phyloP scores from a whole-genome alignment of 1,140 invertebrate species.

The Alviniconcha marisindica region DNA sequence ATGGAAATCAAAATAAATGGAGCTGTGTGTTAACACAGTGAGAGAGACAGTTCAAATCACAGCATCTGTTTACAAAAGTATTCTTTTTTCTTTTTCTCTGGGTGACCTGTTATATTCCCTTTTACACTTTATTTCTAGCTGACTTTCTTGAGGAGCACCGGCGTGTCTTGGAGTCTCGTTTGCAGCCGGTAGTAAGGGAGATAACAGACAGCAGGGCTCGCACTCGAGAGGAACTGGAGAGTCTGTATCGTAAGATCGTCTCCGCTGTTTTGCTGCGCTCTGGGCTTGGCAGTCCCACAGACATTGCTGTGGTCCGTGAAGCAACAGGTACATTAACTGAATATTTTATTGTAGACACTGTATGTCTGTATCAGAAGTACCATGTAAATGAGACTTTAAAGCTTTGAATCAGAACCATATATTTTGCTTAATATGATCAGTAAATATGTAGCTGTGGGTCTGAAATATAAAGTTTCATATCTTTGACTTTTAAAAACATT shows the following conservation, averaged over 20 bases:
- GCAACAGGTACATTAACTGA: slow-evolving; percentile 72
- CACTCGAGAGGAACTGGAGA: slow-evolving; percentile 75
- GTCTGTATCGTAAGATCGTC: slow-evolving; percentile 76
- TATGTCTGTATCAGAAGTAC: no score
- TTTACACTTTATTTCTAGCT: slow-evolving; percentile 61
- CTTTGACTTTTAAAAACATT: no score
- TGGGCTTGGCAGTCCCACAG: slow-evolving; percentile 76
- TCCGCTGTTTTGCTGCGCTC: slow-evolving; percentile 75
- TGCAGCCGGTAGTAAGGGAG: slow-evolving; percentile 75
- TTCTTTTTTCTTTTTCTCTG: no score
- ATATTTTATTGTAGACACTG: no score
- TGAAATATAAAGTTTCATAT: no score
- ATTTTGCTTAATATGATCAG: not conserved
- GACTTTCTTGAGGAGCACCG: slow-evolving; percentile 76
- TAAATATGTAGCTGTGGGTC: no score
- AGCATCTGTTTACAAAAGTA: no score
- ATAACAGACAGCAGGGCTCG: slow-evolving; percentile 76
- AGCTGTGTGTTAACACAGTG: no score
- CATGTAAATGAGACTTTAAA: no score
- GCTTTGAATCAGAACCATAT: no score
- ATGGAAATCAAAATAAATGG: not conserved
- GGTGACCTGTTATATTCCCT: no score
- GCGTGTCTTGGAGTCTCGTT: slow-evolving; percentile 74
- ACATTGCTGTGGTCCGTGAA: slow-evolving; percentile 79
- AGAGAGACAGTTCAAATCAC: no score